These are phyloP conservation scores for Eublepharis macularius DNA, from an alignment of 2,113 vertebrate genomes.

Conservation along the genomic window DNA sequence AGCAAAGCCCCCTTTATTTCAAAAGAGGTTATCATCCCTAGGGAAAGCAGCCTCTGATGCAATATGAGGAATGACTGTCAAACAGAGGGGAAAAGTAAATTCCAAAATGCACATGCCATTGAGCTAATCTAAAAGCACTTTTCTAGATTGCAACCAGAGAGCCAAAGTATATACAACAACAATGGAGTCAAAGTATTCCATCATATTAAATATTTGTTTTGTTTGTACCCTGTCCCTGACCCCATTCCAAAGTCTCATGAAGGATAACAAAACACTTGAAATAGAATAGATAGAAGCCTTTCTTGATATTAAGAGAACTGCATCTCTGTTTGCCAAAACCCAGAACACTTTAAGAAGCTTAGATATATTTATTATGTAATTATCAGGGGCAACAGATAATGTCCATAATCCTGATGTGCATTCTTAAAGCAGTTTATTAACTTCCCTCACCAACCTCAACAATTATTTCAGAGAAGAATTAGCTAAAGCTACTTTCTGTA, in stretches of 20 bases:
- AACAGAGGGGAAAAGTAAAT: neutral
- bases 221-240: neutral
- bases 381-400: neutral
- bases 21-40: neutral
- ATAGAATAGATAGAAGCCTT: neutral
- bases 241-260: neutral
- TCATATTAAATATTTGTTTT: neutral
- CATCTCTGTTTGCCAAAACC: neutral
- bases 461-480: neutral
- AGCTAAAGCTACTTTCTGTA: constrained; percentile 15
- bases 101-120: neutral
- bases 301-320: neutral
- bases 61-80: neutral
- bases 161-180: neutral
- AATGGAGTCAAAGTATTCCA: neutral
- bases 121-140: neutral
- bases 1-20: neutral
- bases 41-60: neutral
- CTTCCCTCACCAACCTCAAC: neutral
- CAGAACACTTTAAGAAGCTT: neutral
- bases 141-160: neutral
- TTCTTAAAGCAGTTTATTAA: neutral
- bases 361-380: neutral
- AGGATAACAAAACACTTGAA: neutral
- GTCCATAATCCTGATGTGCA: neutral